phyloP scores from a whole-genome alignment of 2,113 vertebrate genomes.

The Lepus europaeus region DNA sequence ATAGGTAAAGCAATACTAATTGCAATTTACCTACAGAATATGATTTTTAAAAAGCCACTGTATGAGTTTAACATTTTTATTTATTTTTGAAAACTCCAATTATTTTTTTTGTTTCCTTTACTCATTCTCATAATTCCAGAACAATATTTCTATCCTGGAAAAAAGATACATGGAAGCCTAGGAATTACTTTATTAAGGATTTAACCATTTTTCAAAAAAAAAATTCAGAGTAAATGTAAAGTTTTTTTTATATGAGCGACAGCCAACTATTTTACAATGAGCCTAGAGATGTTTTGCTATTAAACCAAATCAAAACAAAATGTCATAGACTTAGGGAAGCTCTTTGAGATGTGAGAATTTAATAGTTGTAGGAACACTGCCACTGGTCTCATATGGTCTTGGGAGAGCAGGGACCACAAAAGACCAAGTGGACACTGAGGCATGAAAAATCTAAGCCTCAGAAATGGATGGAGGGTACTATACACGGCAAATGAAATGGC shows the following conservation, averaged over 20 bases:
- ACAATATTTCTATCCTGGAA: constrained; percentile 7
- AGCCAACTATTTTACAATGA: constrained; percentile 44
- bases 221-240: constrained; percentile 12
- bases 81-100: constrained; percentile 26
- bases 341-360: background rate
- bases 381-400: background rate
- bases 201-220: background rate
- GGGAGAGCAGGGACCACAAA: background rate
- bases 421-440: background rate
- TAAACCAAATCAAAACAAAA: constrained; percentile 40
- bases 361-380: constrained; percentile 28
- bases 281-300: background rate
- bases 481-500: constrained; percentile 29
- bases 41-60: background rate
- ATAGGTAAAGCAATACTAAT: constrained; percentile 54
- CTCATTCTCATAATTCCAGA: constrained; percentile 30
- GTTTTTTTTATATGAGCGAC: constrained; percentile 15
- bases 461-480: background rate
- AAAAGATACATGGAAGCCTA: constrained; percentile 9
- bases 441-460: background rate
- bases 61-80: constrained; percentile 51
- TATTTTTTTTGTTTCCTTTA: constrained; percentile 36
- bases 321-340: background rate
- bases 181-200: background rate
- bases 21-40: constrained; percentile 47